These are phyloP conservation scores for Cyrtonyx montezumae DNA, from an alignment of 2,113 vertebrate species.

Conservation along the genomic window DNA sequence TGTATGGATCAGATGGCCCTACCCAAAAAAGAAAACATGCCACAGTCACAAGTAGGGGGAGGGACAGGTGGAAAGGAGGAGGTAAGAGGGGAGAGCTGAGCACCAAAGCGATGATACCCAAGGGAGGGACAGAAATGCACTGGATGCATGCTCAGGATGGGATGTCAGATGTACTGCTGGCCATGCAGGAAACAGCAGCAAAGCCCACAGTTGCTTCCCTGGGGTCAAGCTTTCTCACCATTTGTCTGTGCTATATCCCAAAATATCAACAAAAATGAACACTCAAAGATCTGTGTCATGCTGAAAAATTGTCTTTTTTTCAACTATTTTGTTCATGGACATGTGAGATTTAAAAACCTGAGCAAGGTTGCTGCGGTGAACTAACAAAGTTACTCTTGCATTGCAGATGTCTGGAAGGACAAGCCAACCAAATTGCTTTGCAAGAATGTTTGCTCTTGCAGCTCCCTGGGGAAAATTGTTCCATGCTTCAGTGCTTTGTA, in stretches of 20 bases:
- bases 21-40: background rate
- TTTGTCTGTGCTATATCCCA: background rate
- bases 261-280: background rate
- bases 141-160: accelerated
- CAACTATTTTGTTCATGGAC: background rate
- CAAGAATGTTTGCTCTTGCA: background rate
- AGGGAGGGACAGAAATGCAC: background rate
- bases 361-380: background rate
- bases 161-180: background rate
- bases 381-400: background rate
- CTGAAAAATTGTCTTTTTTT: background rate
- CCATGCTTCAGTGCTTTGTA: background rate
- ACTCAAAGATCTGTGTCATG: background rate
- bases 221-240: background rate
- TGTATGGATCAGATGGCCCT: accelerated
- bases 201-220: background rate
- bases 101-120: background rate
- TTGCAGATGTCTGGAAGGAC: background rate
- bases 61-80: background rate
- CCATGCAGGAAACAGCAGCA: background rate
- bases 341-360: background rate
- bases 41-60: background rate
- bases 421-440: background rate
- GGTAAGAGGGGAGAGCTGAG: background rate
- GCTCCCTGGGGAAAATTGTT: background rate